A percentile compares a stretch with the other conserved stretches of the same genome.
Evolutionary conservation across 2,888 invertebrate species (phyloP).

Genomic region (Polia nebulosa): DNA sequence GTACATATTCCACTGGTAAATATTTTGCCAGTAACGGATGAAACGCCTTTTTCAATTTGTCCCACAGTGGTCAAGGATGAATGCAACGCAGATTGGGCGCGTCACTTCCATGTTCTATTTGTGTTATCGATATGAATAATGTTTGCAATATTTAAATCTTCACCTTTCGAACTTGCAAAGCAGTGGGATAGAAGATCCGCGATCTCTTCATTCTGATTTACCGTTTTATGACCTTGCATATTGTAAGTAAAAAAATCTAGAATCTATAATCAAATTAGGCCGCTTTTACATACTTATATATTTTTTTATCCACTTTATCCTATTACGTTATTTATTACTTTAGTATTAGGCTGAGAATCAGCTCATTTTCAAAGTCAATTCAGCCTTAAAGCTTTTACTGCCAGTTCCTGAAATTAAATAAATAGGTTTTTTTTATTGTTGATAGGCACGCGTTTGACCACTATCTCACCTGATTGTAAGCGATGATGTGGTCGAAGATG

Average conservation of each 20-base stretch:
- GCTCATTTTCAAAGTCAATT: background rate
- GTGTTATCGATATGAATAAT: slow-evolving; percentile 12
- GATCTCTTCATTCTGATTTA: background rate
- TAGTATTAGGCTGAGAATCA: background rate
- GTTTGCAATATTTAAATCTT: background rate
- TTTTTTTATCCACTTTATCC: no score
- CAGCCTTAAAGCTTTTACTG: background rate
- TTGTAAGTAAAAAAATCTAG: no score
- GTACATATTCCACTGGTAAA: slow-evolving; percentile 50
- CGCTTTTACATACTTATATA: no score
- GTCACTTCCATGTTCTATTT: slow-evolving; percentile 66
- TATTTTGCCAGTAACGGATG: slow-evolving; percentile 44
- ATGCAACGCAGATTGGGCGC: slow-evolving; percentile 72
- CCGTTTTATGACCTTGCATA: no score
- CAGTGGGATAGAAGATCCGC: background rate
- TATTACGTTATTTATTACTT: no score
- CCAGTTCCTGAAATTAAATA: no score
- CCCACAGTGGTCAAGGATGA: slow-evolving; percentile 74
- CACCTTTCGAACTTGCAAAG: background rate
- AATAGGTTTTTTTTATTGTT: no score
- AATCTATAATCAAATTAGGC: no score
- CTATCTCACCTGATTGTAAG: no score
- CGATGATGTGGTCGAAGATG: no score
- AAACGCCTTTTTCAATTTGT: slow-evolving; percentile 71
- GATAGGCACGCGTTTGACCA: no score